Evolutionary conservation across 2,888 invertebrate species (phyloP), one percentile per base, ranked within the genome.

Genomic region (Drosophila meridiana): DNA sequence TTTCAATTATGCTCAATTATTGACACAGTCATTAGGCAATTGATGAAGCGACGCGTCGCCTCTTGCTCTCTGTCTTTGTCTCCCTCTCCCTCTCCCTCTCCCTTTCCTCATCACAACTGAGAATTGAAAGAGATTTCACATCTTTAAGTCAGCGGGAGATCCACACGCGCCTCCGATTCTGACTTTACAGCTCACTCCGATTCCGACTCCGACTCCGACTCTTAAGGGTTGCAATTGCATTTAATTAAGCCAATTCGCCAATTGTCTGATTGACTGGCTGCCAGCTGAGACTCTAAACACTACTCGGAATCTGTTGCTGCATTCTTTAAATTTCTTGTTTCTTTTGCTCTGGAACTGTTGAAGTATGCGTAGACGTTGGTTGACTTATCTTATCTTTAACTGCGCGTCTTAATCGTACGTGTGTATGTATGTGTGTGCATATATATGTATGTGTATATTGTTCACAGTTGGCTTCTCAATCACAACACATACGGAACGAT

Each of bases 1-100:
- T 83, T 90, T 76, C 89, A 87, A 87, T 87, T 90, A 90, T 86
- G 84, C 79, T 74, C 86, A 90, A 87, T 90, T 90, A 87, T 89
- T 78, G 91, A 87, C 86, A 80, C 84, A 79, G 75, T 87, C 87
- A 87, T 87, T 84, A 82, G 74, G 69, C 88, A 90, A 85, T 85
- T 87, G 89, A 77, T 66, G 62, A 60, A 72, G 69, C 53, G 62
- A 59, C 60, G 42, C 55, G 64, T 59, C 50, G 38, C 40, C 30
- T 52, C 50, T 50, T 32, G n/a, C 9, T 50, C 55, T 62, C 57
- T 71, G 6, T 47, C 74, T 57, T 20, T 20, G n/a, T n/a, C n/a
- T n/a, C 57, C 64, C 50, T 64, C 59, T 40, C 71, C 56, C 66
- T 58, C 61, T 38, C 63, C 53, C 68, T 53, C 20, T 20, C 20